A percentile compares a stretch with the other conserved stretches of the same genome.
phyloP scores from a whole-genome alignment of 2,888 invertebrate species.

The Stenurella melanura region DNA sequence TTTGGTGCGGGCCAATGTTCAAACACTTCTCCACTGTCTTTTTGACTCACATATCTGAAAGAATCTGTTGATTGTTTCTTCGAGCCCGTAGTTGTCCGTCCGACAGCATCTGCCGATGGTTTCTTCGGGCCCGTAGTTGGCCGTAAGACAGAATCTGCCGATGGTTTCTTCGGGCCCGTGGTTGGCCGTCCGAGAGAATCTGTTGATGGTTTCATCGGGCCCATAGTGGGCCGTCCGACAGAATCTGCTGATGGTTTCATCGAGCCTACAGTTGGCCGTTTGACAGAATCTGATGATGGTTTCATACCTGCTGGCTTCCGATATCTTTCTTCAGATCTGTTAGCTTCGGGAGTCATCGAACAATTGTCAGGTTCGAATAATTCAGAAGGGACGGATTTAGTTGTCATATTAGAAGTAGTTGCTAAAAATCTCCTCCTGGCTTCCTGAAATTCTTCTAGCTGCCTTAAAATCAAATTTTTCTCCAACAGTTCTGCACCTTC shows the following conservation, averaged over 20 bases:
- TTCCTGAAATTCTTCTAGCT: conserved; percentile 31
- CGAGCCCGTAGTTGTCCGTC: no score
- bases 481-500: conserved; percentile 22
- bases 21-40: background rate
- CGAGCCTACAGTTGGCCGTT: background rate
- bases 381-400: background rate
- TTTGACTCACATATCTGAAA: no score
- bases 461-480: conserved; percentile 6
- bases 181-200: no score
- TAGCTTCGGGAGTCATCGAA: background rate
- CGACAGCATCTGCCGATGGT: no score
- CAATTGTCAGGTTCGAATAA: background rate
- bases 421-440: conserved; percentile 26
- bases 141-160: no score
- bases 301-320: background rate
- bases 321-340: background rate
- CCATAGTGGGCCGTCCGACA: background rate
- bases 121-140: no score
- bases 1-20: background rate
- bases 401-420: background rate
- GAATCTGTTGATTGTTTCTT: no score
- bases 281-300: background rate
- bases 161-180: no score
- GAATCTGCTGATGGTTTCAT: no score
- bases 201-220: background rate